Evolutionary conservation across 2,797 vertebrate species (phyloP).

Genomic region (Hippocampus kuda): DNA sequence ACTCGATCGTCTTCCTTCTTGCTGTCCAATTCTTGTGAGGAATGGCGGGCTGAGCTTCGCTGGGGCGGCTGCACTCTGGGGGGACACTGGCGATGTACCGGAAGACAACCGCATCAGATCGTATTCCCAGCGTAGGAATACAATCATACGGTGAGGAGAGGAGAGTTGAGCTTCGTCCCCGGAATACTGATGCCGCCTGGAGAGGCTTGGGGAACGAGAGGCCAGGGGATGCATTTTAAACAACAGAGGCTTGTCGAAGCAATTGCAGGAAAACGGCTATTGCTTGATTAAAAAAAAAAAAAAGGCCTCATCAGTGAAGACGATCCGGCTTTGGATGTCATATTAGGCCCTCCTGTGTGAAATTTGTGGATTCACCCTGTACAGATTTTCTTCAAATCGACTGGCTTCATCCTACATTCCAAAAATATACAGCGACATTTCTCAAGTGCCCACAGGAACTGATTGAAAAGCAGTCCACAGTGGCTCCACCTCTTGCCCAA

Average conservation of each 20-base stretch:
- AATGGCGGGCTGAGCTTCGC: slow-evolving; percentile 18
- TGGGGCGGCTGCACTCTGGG: slow-evolving; percentile 24
- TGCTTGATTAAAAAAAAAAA: background rate
- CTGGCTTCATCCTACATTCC: too few relatives aligned
- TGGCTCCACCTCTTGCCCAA: too few relatives aligned
- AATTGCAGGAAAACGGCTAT: background rate
- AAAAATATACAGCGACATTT: too few relatives aligned
- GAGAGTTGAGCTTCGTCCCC: slow-evolving; percentile 13
- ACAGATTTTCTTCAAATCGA: too few relatives aligned
- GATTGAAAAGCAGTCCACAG: too few relatives aligned
- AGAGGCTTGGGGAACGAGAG: slow-evolving; percentile 21
- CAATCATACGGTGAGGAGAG: slow-evolving; percentile 38
- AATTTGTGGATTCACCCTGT: too few relatives aligned
- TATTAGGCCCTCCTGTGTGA: too few relatives aligned
- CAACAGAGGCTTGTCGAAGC: slow-evolving; percentile 6
- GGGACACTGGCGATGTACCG: slow-evolving; percentile 35
- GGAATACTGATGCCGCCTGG: slow-evolving; percentile 50
- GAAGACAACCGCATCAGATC: slow-evolving; percentile 49
- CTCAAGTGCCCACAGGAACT: too few relatives aligned
- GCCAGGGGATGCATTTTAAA: slow-evolving; percentile 7
- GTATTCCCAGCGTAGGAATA: slow-evolving; percentile 47
- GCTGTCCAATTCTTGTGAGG: slow-evolving; percentile 2
- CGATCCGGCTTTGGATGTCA: too few relatives aligned
- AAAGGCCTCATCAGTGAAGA: too few relatives aligned
- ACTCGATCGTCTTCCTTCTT: background rate